Evolutionary conservation across 37 sponge, comb jelly and placozoan species (phyloP), one percentile per base, ranked within the genome.

Genomic region (Spongilla lacustris): DNA sequence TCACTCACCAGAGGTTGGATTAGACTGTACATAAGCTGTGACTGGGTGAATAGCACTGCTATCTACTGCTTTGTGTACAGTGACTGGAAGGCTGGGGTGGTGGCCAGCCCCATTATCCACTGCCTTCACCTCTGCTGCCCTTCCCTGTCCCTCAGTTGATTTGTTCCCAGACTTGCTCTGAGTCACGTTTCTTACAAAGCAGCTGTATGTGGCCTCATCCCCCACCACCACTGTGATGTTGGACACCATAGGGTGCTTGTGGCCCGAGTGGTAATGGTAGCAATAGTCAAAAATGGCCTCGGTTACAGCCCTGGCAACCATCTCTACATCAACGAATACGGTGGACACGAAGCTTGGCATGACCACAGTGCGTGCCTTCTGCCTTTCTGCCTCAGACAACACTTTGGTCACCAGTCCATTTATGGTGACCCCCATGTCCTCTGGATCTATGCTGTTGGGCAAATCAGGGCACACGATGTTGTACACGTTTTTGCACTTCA

Each of bases 331-430:
- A 25, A 80, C 92, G 79, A 81, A 94, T n/a, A 91, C 86, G 23
- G 92, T 92, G 3, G 89, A 86, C 35, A 92, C 85, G 50, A 94
- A 73, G 19, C 88, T 86, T 37, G 95, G 95, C 25, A 94, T 30
- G 19, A 87, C 89, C 30, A 94, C 78, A 9, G 95, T 91, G 1
- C 22, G 34, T 2, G 68, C 78, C 12, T 82, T 80, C 13, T 29
- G 31, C 33, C 71, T 67, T 66, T 88, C 84, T 24, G 95, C 89
- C 19, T 24, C 33, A 4, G 25, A 0, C 24, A 91, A 70, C 29
- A 58, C 25, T 22, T 85, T 88, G 8, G 32, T 34, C 66, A 83
- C 30, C 2, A 78, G 89, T 46, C 74, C 31, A n/a, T 73, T 36
- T 30, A 91, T 41, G 41, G 41, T 41, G 41, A 6, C 41, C 41